Conservation (phyloP, 2,113 vertebrate genomes). For the Capreolus pygargus region DNA sequence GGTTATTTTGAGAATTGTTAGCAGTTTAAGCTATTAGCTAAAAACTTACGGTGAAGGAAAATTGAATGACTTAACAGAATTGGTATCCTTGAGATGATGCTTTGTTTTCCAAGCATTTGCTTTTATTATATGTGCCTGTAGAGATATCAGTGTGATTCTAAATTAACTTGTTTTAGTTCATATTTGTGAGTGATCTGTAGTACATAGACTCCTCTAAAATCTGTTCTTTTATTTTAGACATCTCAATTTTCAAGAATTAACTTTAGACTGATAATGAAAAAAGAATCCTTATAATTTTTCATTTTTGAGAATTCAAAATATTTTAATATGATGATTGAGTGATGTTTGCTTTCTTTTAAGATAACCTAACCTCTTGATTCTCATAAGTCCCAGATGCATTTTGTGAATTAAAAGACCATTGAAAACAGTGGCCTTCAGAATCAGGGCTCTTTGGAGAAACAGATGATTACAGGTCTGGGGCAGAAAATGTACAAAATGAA, state of each 20-base stretch:
- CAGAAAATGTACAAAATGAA: not conserved
- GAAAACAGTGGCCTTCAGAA: not conserved
- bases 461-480: not conserved
- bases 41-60: not conserved
- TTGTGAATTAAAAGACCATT: not conserved
- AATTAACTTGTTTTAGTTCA: not conserved
- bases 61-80: not conserved
- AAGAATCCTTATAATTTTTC: not conserved
- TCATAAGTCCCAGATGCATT: not conserved
- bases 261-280: not conserved
- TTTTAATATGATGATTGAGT: not conserved
- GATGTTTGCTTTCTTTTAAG: not conserved
- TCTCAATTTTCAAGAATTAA: not conserved
- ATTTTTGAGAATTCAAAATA: not conserved
- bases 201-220: not conserved
- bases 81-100: not conserved
- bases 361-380: not conserved
- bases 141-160: not conserved
- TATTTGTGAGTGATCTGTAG: not conserved
- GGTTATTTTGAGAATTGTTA: slow-evolving; percentile 19
- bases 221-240: not conserved
- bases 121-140: not conserved
- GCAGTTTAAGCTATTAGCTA: not conserved
- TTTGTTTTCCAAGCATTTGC: not conserved
- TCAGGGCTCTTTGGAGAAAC: not conserved